Conservation (phyloP, 2,888 invertebrate species). For the Rosalia funebris region DNA sequence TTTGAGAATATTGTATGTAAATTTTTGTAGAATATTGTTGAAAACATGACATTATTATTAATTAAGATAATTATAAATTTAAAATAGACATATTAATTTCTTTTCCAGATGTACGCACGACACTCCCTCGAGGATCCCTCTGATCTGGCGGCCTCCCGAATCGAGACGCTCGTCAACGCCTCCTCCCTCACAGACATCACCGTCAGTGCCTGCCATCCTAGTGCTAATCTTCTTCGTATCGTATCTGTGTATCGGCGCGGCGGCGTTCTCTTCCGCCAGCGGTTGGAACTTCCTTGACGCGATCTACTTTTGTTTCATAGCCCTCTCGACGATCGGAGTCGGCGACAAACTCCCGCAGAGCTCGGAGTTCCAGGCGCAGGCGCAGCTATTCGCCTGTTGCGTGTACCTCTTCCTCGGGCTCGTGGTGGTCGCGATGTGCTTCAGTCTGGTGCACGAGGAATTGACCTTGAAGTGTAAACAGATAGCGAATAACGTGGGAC, state of each 20-base stretch:
- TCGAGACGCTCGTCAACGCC: slow-evolving; percentile 44
- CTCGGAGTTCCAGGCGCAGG: slow-evolving; percentile 66
- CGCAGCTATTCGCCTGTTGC: slow-evolving; percentile 83
- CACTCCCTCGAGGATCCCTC: slow-evolving; percentile 80
- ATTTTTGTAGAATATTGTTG: no score
- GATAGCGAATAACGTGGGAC: slow-evolving; percentile 75
- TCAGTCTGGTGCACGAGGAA: slow-evolving; percentile 84
- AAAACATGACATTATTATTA: no score
- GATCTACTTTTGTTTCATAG: slow-evolving; percentile 86
- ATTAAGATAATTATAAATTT: no score
- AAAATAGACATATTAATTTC: no score
- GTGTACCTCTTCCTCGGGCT: slow-evolving; percentile 82
- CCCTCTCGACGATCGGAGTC: slow-evolving; percentile 84
- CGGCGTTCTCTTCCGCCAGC: slow-evolving; percentile 82
- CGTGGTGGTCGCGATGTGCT: slow-evolving; percentile 85
- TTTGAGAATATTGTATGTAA: no score
- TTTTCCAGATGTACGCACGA: slow-evolving; percentile 67
- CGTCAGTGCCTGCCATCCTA: slow-evolving; percentile 71
- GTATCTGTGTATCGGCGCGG: slow-evolving; percentile 81
- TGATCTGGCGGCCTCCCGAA: slow-evolving; percentile 72
- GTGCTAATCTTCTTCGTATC: slow-evolving; percentile 73
- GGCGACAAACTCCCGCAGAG: slow-evolving; percentile 68
- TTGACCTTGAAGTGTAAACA: slow-evolving; percentile 78
- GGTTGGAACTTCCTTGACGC: slow-evolving; percentile 85
- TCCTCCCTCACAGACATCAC: slow-evolving; percentile 63